Base-by-base conservation (phyloP, 2,797 vertebrate genomes). In the Peromyscus melanophrys region DNA sequence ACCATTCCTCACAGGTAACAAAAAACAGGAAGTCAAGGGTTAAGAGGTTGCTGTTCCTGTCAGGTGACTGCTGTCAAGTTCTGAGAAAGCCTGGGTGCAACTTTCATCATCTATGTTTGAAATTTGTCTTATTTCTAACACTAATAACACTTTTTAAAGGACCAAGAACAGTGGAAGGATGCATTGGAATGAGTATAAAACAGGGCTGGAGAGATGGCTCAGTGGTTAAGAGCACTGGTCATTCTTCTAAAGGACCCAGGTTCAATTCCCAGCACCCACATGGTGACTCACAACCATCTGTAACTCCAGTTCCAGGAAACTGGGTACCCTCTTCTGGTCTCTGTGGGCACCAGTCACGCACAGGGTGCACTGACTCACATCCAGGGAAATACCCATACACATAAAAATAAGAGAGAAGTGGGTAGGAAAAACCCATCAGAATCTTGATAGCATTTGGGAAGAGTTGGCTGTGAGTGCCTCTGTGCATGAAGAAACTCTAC, bases 41-140 rank as follows among this genome's bases (percentile, higher is more conserved):
- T 27, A 80, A 40, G 43, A 61, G 67, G 11, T 1, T 59, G 84
- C 17, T 21, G 31, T 23, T 4, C 21, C 16, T 85, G 78, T 76
- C 55, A 76, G 12, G 1, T 31, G 67, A 59, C 4, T 61, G 80
- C 37, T 40, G n/a, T 23, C 21, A 29, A 43, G 57, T 67, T 55
- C 57, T 59, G 57, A 40, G 89, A 37, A 10, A 37, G 1, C 43
- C 71, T 85, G 81, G 34, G 37, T 90, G 23, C 40, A 57, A 55
- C 40, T 94, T 84, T 65, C 59, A 63, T 59, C 40, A 52, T 82
- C 67, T 92, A 1, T 81, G 31, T 57, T 84, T 94, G 83, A 96
- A 92, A 76, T 84, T 29, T 46, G 59, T 65, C 73, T 94, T 52
- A 81, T 69, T 92, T 95, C 71, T n/a, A n/a, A 59, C 95, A 78